Evolutionary conservation across 1,140 invertebrate species (phyloP), one percentile per base, ranked within the genome.

Genomic region (Pachyrhynchus sulphureomaculatus): DNA sequence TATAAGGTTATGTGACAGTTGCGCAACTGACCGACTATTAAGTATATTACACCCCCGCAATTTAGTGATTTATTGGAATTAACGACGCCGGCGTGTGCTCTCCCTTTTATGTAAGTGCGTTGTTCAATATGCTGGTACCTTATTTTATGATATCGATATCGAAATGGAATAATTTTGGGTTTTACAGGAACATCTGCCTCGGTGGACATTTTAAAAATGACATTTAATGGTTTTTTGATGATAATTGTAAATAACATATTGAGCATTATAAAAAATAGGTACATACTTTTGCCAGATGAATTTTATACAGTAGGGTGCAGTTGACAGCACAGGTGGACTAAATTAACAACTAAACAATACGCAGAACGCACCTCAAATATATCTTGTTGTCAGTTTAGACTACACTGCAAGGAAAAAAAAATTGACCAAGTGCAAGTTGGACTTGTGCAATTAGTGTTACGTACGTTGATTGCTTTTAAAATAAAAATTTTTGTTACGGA

Each of bases 1-100:
- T 34, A 55, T 55, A 55, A 42, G 49, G 29, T 60, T 60, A 44
- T 52, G 48, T 53, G 59, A 62, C 59, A 62, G 59, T 62, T 62
- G 59, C 44, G 51, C 59, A 55, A 62, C 59, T 62, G 59, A 62
- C 59, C 59, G 59, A 32, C 52, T 61, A 61, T 61, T 61, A 61
- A 52, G 42, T 55, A 42, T 33, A 53, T 39, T 62, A 62, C 59
- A 54, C 59, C 59, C 59, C 59, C 59, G 52, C 59, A 54, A 53
- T 58, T 54, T 62, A 47, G 52, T 62, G 59, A 62, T 62, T 62
- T 62, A 62, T 62, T 62, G 44, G 51, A 54, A 48, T 55, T 60
- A 48, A 54, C 59, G 59, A 55, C 59, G 29, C 39, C 26, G 55
- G 15, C 55, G 55, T 58, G 33, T 48, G 55, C 26, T 24, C 45